These are phyloP conservation scores for Polietes domitor DNA, from an alignment of 2,888 invertebrate genomes.

Conservation along the genomic window DNA sequence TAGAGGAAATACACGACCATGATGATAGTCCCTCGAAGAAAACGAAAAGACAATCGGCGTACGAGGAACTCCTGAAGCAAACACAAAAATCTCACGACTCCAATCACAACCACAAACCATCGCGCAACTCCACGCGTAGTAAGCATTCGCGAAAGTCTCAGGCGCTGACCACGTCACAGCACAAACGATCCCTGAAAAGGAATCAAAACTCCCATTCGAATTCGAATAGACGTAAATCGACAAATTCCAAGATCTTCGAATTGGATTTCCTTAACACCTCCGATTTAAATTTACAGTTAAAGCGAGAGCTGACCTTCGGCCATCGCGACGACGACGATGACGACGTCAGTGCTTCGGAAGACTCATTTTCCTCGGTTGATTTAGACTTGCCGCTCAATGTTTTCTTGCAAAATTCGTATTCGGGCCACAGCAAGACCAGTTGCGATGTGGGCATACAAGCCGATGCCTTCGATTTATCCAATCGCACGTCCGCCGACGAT, in stretches of 20 bases:
- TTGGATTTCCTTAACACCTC: conserved; percentile 72
- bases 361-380: conserved; percentile 81
- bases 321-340: conserved; percentile 67
- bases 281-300: conserved; percentile 75
- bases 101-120: conserved; percentile 75
- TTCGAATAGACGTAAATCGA: conserved; percentile 57
- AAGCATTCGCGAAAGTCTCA: conserved; percentile 72
- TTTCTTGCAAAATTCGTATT: conserved; percentile 80
- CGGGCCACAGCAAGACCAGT: conserved; percentile 82
- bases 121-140: conserved; percentile 79
- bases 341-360: conserved; percentile 72
- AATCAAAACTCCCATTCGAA: conserved; percentile 58
- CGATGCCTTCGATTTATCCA: conserved; percentile 82
- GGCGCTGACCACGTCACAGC: conserved; percentile 45
- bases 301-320: conserved; percentile 68
- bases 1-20: conserved; percentile 72
- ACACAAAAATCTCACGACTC: conserved; percentile 77
- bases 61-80: conserved; percentile 75
- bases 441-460: conserved; percentile 84
- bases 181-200: conserved; percentile 57
- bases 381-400: conserved; percentile 78
- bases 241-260: conserved; percentile 52
- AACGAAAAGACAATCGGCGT: conserved; percentile 72
- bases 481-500: conserved; percentile 78
- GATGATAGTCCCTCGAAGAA: conserved; percentile 59